phyloP scores from a whole-genome alignment of 2,113 vertebrate genomes.

The Engraulis encrasicolus region DNA sequence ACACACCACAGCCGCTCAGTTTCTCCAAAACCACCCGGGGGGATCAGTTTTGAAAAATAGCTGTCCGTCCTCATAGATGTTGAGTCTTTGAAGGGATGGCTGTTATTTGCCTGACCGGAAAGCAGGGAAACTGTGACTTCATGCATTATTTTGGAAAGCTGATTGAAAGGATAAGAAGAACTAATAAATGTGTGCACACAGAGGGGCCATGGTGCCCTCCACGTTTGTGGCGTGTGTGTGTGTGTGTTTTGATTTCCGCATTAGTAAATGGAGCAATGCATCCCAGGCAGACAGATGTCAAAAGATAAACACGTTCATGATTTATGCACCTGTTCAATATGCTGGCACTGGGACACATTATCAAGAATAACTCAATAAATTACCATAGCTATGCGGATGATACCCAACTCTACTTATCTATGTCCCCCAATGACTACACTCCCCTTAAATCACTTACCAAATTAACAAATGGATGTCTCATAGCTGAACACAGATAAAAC shows the following conservation, averaged over 20 bases:
- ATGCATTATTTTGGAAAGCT: not conserved
- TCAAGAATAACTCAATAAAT: no score
- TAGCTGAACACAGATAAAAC: no score
- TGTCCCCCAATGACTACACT: no score
- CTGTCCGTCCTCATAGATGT: not conserved
- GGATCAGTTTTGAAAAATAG: conserved; percentile 8
- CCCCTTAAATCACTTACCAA: no score
- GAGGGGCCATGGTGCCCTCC: not conserved
- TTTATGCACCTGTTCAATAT: no score
- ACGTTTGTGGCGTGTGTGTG: conserved; percentile 30
- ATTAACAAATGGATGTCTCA: no score
- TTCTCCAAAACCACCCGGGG: not conserved
- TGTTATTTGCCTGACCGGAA: not conserved
- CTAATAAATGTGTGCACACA: not conserved
- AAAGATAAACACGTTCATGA: no score
- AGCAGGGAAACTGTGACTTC: not conserved
- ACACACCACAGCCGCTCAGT: not conserved
- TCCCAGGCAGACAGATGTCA: no score
- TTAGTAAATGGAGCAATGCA: no score
- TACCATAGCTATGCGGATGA: no score
- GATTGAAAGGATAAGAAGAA: not conserved
- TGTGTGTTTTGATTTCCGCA: conserved; percentile 46
- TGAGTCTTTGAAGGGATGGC: not conserved
- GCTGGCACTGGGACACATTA: no score
- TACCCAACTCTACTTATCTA: no score